phyloP scores from a whole-genome alignment of 2,888 invertebrate species.

The Macaria notata region DNA sequence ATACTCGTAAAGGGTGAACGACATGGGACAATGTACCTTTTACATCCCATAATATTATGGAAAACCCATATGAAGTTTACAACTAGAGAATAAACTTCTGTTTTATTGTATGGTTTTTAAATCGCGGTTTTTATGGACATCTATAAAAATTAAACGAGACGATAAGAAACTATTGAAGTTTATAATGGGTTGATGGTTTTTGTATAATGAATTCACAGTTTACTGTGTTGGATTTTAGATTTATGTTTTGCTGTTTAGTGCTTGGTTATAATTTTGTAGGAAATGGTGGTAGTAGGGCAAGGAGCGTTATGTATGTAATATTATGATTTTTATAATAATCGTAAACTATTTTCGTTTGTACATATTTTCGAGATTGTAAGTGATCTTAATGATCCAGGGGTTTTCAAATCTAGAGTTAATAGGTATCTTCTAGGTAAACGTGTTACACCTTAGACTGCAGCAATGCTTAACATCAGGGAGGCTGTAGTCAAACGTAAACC shows the following conservation, averaged over 20 bases:
- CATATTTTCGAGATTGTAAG: too few species aligned
- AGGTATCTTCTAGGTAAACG: too few species aligned
- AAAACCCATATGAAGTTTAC: constrained; percentile 56
- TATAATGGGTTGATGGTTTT: constrained; percentile 39
- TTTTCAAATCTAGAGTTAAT: too few species aligned
- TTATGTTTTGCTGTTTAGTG: constrained; percentile 1
- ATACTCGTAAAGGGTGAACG: constrained; percentile 49
- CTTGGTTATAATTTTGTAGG: too few species aligned
- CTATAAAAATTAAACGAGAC: constrained; percentile 50
- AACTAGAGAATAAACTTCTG: constrained; percentile 45
- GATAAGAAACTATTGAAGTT: constrained; percentile 41
- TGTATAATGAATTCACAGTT: constrained; percentile 33
- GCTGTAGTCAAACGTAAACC: too few species aligned
- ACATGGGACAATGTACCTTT: constrained; percentile 49
- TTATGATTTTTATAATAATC: too few species aligned
- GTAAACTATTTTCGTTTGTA: too few species aligned
- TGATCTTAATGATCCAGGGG: too few species aligned
- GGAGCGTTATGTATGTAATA: too few species aligned
- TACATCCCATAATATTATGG: constrained; percentile 51
- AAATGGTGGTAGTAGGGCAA: too few species aligned
- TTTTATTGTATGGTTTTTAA: constrained; percentile 53
- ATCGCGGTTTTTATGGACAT: constrained; percentile 47
- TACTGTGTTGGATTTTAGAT: constrained; percentile 2
- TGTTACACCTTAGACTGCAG: too few species aligned
- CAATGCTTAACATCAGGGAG: too few species aligned